Conservation (phyloP, 2,888 invertebrate genomes). For the Drosophila villosipedis region DNA sequence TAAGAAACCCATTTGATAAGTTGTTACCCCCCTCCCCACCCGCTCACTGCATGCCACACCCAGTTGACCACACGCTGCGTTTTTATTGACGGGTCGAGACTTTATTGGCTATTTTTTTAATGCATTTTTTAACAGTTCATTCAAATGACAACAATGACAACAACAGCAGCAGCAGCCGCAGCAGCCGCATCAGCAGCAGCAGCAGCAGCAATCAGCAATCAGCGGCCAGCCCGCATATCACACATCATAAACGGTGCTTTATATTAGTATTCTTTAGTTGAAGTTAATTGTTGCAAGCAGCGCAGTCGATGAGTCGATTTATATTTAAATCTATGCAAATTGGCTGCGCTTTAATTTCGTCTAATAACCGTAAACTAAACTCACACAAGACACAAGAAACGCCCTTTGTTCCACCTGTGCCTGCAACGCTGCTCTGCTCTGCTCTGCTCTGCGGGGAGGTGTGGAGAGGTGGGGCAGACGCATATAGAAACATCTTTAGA, state of each 20-base stretch:
- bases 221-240: conserved; percentile 67
- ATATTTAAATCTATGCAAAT: conserved; percentile 57
- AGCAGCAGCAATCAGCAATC: conserved; percentile 23
- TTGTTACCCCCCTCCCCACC: background rate
- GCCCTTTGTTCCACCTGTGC: background rate
- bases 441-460: background rate
- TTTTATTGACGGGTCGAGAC: conserved; percentile 58
- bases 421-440: conserved; percentile 2
- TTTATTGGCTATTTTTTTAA: conserved; percentile 41
- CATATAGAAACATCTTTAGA: conserved; percentile 28
- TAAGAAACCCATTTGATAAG: conserved; percentile 59
- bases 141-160: conserved; percentile 32
- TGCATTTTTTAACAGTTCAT: conserved; percentile 46
- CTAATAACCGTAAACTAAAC: conserved; percentile 47
- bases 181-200: conserved; percentile 17
- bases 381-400: background rate
- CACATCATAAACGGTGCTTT: conserved; percentile 64
- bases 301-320: conserved; percentile 21
- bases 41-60: no score
- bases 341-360: conserved; percentile 52
- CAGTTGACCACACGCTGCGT: conserved; percentile 38
- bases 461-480: background rate
- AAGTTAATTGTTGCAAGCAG: conserved; percentile 12
- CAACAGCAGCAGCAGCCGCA: background rate
- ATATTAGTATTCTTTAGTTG: conserved; percentile 8